phyloP scores from a whole-genome alignment of 2,797 vertebrate genomes.

The Trachurus trachurus region DNA sequence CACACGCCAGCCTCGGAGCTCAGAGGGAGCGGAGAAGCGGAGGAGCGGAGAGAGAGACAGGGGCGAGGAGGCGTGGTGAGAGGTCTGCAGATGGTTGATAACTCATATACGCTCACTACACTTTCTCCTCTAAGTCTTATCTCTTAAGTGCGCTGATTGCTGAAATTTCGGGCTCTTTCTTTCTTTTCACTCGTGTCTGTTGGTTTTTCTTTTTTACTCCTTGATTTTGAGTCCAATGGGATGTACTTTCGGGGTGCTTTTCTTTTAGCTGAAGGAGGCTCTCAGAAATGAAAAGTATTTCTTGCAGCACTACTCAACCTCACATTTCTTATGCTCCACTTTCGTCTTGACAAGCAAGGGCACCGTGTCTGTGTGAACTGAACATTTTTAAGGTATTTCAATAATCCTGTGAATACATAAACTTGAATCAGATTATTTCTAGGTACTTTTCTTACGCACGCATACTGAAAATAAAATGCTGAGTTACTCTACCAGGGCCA shows the following conservation, averaged over 20 bases:
- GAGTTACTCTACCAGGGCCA: too few species aligned
- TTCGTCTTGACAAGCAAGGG: background rate
- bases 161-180: conserved; percentile 12
- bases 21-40: conserved; percentile 30
- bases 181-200: background rate
- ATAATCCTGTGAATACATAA: background rate
- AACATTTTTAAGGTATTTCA: background rate
- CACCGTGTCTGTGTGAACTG: background rate
- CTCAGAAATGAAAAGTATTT: background rate
- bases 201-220: background rate
- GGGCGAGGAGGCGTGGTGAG: conserved; percentile 47
- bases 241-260: background rate
- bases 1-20: conserved; percentile 55
- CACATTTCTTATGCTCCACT: background rate
- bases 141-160: conserved; percentile 13
- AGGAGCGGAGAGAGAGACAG: conserved; percentile 19
- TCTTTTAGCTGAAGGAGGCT: background rate
- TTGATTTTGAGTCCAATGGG: conserved; percentile 26
- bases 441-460: too few species aligned
- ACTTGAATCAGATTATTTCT: background rate
- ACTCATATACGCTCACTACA: conserved; percentile 44
- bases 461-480: too few species aligned
- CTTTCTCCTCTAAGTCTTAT: conserved; percentile 43
- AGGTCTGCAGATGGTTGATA: conserved; percentile 74
- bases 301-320: too few species aligned